Base-by-base conservation (phyloP, 2,888 invertebrate species). In the Gari tellinella region DNA sequence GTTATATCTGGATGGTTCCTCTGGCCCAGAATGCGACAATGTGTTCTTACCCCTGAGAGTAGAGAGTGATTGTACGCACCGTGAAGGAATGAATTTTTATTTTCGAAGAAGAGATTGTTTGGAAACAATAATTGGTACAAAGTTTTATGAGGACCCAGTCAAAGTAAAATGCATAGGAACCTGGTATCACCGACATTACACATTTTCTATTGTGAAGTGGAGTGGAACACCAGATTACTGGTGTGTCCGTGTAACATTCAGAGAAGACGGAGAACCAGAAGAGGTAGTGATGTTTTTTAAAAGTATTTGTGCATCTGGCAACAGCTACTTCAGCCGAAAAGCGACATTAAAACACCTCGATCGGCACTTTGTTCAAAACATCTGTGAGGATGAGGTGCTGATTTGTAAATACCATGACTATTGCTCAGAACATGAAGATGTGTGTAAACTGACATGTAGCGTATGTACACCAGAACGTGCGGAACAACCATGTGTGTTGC, bases 11-110 rank as follows among this genome's bases (percentile, higher is more conserved):
- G 51, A 58, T 19, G 79, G 57, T 4, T 58, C 75, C 25, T 57
- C 57, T 0, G 25, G 55, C 1, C 69, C 79, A 15, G 49, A 75
- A 19, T 79, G 79, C 51, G 79, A 79, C 41, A 69, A 79, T 51
- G 75, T 75, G 23, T 75, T 79, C 49, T 60, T 79, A 21, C 79
- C 79, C 25, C 49, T 79, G 8, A 61, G 79, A 38, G 69, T 79
- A 23, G 79, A 79, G 56, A 79, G 72, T 51, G 79, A 79, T 26
- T 79, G 79, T 55, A 64, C 67, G 25, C 21, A 25, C 10, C 41
- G 63, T 3, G 79, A 79, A 48, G 79, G 79, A 8, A 75, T 79
- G 55, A 66, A 62, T n/a, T 64, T 79, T 15, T 79, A 79, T 31
- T 79, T 79, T 43, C 61, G 79, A 17, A 31, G 79, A 37, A 37